Evolutionary conservation across 2,113 vertebrate genomes (phyloP), one percentile per base, ranked within the genome.

Genomic region (Herpetotheres cachinnans): DNA sequence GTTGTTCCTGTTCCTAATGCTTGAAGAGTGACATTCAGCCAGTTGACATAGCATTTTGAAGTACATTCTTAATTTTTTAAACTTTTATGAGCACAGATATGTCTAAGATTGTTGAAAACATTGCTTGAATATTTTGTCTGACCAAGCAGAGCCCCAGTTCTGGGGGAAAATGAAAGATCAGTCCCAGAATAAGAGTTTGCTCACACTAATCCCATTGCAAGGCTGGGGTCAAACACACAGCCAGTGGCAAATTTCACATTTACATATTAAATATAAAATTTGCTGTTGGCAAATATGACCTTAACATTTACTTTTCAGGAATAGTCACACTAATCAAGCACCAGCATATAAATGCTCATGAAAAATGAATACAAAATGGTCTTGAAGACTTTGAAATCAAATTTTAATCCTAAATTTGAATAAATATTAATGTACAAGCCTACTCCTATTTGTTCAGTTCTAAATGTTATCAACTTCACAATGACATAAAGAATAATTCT

Each of bases 171-270:
- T 16, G 46, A 72, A 94, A 58, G 30, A 83, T 40, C 38, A 72
- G 54, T 58, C 20, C 40, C 44, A 78, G 72, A 89, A 49, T 34
- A 86, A 66, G 63, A 78, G 79, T 84, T 82, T 97, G 72, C 65
- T 86, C 40, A 71, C 44, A 52, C 21, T 89, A 92, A 95, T 95
- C 52, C 49, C 62, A 70, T 58, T 58, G 52, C 86, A 87, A 71
- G 56, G 50, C 65, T 76, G 22, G 15, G 80, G 91, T 85, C 94
- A 87, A 93, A 95, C 42, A 92, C 25, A 82, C 65, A 95, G 70
- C 65, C 56, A 87, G 62, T 25, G 49, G 94, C 81, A 96, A 95
- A 97, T 97, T 96, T 94, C 91, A 97, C 95, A 92, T 96, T 96
- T 95, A 91, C 96, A 95, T 97, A 94, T 76, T 86, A 92, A 93